These are phyloP conservation scores for Burhinus oedicnemus DNA, from an alignment of 2,113 vertebrate genomes.

Conservation along the genomic window DNA sequence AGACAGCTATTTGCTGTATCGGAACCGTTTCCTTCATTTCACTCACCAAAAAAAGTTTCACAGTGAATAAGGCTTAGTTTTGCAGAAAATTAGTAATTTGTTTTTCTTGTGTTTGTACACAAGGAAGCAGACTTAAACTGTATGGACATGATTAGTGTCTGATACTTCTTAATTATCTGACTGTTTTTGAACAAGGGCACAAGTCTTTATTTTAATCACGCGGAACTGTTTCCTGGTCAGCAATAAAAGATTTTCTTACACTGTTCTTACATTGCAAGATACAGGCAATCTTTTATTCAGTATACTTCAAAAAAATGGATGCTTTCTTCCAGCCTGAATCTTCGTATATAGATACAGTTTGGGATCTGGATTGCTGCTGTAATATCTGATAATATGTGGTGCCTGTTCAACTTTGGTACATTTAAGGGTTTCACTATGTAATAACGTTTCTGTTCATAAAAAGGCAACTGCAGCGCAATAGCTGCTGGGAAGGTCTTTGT, in stretches of 20 bases:
- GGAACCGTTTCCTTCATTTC: neutral
- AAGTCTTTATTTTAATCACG: constrained; percentile 28
- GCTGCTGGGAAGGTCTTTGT: neutral
- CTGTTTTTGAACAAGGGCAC: constrained; percentile 49
- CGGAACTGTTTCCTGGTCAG: constrained; percentile 54
- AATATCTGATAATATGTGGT: neutral
- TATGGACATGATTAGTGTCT: constrained; percentile 37
- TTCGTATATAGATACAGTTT: neutral
- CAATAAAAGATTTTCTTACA: constrained; percentile 62
- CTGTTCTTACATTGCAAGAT: constrained; percentile 9
- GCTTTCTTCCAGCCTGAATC: neutral
- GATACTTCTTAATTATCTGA: constrained; percentile 13
- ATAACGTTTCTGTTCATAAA: neutral
- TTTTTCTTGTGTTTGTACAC: constrained; percentile 49
- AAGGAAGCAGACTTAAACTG: constrained; percentile 52
- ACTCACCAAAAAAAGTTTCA: neutral
- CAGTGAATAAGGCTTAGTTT: constrained; percentile 15
- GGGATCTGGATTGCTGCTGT: neutral
- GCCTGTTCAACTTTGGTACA: neutral
- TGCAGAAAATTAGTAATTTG: constrained; percentile 4
- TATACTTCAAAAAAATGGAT: neutral
- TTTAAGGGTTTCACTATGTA: neutral
- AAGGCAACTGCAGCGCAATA: neutral
- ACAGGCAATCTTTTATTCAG: constrained; percentile 38
- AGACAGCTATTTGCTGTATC: neutral